A percentile compares a stretch with the other conserved stretches of the same genome.
Conservation (phyloP, 2,113 vertebrate species). For the Porphyrio hochstetteri region DNA sequence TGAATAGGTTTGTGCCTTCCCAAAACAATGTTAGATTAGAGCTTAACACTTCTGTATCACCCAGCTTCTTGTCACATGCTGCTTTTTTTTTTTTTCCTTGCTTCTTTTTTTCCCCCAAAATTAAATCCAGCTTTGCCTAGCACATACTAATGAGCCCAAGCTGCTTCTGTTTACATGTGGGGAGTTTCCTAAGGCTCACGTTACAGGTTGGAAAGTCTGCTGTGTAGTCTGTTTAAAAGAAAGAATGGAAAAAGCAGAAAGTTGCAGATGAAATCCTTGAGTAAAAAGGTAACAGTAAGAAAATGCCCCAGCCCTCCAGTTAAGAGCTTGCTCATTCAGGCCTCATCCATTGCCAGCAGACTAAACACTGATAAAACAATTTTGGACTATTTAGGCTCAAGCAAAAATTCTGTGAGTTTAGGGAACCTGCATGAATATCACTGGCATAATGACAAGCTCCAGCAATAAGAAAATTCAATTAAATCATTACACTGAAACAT, state of each 20-base stretch:
- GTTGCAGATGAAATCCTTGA: conserved; percentile 27
- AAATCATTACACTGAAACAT: conserved; percentile 51
- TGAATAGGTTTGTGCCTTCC: conserved; percentile 14
- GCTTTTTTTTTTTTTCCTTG: neutral
- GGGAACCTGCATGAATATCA: conserved; percentile 19
- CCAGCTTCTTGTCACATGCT: neutral
- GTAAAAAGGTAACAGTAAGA: conserved; percentile 10
- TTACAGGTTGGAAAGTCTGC: neutral
- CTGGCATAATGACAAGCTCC: conserved; percentile 19
- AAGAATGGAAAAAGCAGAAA: neutral
- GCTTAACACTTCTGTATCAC: neutral
- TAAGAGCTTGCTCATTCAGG: neutral
- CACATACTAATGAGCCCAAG: conserved; percentile 11
- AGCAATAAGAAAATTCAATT: conserved; percentile 51
- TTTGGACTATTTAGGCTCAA: conserved; percentile 29
- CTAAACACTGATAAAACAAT: conserved; percentile 21
- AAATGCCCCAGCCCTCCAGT: neutral
- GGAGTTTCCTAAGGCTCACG: neutral
- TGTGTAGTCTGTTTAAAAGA: neutral
- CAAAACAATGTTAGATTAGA: conserved; percentile 29
- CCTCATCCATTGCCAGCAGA: neutral
- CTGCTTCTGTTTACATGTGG: neutral
- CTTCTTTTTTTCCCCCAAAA: neutral
- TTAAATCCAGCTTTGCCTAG: conserved; percentile 8
- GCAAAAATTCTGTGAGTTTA: conserved; percentile 21